Evolutionary conservation across 2,797 vertebrate genomes (phyloP).

Genomic region (Percopsis omiscomaycus): DNA sequence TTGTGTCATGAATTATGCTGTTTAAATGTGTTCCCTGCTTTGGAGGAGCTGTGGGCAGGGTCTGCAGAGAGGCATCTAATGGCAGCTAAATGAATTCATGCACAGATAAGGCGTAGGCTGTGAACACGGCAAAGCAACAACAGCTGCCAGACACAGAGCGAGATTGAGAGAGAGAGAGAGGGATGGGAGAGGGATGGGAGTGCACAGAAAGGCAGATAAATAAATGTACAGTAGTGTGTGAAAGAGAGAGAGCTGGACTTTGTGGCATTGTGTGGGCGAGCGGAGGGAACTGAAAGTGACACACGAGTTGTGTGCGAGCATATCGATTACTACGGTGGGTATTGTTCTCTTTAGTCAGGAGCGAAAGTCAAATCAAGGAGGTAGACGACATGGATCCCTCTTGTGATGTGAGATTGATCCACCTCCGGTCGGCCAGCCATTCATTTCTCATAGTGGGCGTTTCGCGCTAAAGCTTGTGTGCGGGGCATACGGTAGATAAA

Average conservation of each 20-base stretch:
- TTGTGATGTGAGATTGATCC: conserved; percentile 37
- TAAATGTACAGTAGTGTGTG: conserved; percentile 39
- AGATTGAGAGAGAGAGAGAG: neutral
- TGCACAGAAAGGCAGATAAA: conserved; percentile 56
- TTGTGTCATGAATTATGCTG: too few relatives aligned
- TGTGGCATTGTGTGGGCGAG: conserved; percentile 52
- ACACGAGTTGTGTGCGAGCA: conserved; percentile 57
- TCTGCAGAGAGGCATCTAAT: conserved; percentile 70
- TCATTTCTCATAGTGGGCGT: conserved; percentile 27
- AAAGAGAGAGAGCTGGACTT: conserved; percentile 50
- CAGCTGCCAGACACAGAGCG: conserved; percentile 65
- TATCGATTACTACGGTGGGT: conserved; percentile 63
- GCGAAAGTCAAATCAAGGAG: conserved; percentile 39
- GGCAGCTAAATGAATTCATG: conserved; percentile 71
- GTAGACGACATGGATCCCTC: conserved; percentile 44
- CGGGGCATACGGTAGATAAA: neutral
- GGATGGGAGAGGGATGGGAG: conserved; percentile 27
- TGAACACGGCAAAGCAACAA: conserved; percentile 68
- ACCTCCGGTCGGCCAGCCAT: conserved; percentile 10
- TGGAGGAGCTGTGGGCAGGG: conserved; percentile 60
- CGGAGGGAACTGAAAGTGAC: conserved; percentile 40
- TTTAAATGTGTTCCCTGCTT: too few relatives aligned
- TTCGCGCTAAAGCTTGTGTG: conserved; percentile 24
- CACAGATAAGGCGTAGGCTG: conserved; percentile 69
- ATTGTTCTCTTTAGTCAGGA: conserved; percentile 59